phyloP scores from a whole-genome alignment of 2,888 invertebrate species.

The Drosophila mulleri region DNA sequence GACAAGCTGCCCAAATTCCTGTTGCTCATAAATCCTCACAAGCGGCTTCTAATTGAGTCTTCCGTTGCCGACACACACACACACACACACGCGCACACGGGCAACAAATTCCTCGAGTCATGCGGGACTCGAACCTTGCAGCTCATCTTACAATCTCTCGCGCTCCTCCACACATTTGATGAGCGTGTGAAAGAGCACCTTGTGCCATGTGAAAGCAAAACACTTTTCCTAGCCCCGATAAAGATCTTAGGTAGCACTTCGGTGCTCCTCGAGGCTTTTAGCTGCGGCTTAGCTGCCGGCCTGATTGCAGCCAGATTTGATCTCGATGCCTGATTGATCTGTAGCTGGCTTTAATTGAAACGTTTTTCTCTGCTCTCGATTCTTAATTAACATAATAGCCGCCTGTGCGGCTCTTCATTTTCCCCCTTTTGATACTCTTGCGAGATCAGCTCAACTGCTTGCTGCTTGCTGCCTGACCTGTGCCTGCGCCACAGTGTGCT shows the following conservation, averaged over 20 bases:
- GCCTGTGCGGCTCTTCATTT: slow-evolving; percentile 32
- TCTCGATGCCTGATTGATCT: slow-evolving; percentile 72
- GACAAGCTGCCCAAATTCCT: slow-evolving; percentile 69
- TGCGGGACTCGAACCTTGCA: slow-evolving; percentile 23
- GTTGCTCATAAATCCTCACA: slow-evolving; percentile 71
- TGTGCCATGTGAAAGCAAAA: slow-evolving; percentile 44
- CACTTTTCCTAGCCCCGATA: slow-evolving; percentile 56
- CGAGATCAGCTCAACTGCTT: slow-evolving; percentile 22
- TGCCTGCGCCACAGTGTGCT: slow-evolving; percentile 7
- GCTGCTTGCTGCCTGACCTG: slow-evolving; percentile 14
- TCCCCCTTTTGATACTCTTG: slow-evolving; percentile 29
- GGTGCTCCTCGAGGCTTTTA: slow-evolving; percentile 56
- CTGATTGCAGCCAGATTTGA: slow-evolving; percentile 47
- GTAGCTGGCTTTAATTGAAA: slow-evolving; percentile 78
- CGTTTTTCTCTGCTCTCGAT: slow-evolving; percentile 50
- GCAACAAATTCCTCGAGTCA: slow-evolving; percentile 74
- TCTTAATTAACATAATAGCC: slow-evolving; percentile 81
- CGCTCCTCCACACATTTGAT: slow-evolving; percentile 57
- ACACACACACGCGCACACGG: slow-evolving; percentile 17
- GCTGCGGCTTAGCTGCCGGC: slow-evolving; percentile 36
- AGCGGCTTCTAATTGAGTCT: slow-evolving; percentile 76
- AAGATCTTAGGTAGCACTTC: slow-evolving; percentile 59
- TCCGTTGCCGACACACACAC: slow-evolving; percentile 61
- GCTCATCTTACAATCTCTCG: slow-evolving; percentile 57
- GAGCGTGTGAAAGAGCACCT: slow-evolving; percentile 79